Evolutionary conservation across 1,140 invertebrate genomes (phyloP).

Genomic region (Metaphire vulgaris): DNA sequence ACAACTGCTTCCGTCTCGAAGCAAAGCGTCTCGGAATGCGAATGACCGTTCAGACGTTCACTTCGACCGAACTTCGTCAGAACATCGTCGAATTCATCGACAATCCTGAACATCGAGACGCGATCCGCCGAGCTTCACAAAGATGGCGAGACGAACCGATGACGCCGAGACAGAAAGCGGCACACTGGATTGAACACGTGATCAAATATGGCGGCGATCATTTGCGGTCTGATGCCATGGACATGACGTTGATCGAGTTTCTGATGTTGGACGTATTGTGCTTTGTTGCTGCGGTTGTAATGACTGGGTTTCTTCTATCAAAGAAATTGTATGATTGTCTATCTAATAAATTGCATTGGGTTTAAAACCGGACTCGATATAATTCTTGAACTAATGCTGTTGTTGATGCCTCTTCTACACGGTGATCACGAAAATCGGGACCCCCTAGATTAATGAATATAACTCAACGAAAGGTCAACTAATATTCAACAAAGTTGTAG

Average conservation of each 20-base stretch:
- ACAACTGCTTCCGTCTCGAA: conserved; percentile 49
- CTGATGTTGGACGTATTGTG: conserved; percentile 12
- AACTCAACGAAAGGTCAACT: no score
- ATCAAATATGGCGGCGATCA: conserved; percentile 5
- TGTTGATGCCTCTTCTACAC: no score
- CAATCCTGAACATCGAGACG: neutral
- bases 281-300: neutral
- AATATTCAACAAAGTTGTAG: no score
- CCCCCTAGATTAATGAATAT: no score
- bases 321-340: no score
- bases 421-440: no score
- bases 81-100: neutral
- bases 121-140: no score
- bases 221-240: neutral
- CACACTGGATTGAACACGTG: conserved; percentile 21
- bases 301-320: no score
- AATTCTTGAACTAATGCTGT: no score
- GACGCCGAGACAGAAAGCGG: neutral
- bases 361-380: no score
- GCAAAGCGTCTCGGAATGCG: conserved; percentile 55
- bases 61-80: neutral
- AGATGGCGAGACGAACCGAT: neutral
- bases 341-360: no score
- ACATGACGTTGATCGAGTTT: conserved; percentile 8
- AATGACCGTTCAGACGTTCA: neutral